Base-by-base conservation (phyloP, 2,113 vertebrate species). In the Pyxicephalus adspersus region DNA sequence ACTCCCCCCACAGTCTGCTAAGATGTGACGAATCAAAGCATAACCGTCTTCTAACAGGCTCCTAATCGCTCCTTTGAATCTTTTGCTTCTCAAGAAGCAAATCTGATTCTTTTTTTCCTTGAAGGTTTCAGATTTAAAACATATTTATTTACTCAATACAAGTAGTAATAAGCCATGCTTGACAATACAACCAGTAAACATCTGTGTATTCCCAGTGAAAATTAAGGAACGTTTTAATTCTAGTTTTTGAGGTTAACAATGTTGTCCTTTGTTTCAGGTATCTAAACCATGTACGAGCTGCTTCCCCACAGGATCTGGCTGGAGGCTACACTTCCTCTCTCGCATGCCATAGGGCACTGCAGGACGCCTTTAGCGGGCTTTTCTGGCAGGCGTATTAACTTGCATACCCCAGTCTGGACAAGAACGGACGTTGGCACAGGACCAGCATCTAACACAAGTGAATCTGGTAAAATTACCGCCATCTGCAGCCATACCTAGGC, bases 291-390 rank as follows among this genome's bases (percentile, higher is more conserved):
- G 97, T 99, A 20, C 93, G 96, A 86, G 91, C 94, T 0, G 91
- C 96, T 76, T 91, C 95, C 55, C 94, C 92, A 1, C 96, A 97
- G 91, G 97, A 99, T 86, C 90, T 96, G 16, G 97, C 97, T 11
- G 98, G 98, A 83, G 98, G 98, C 84, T 99, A 99, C 87, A 86
- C 90, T 28, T 96, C 98, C 34, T 95, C 93, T 34, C 91, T 98
- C 18, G 98, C 97, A 0, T 99, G 98, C 91, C 92, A 97, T 88
- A 91, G 97, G 82, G 98, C 97, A 16, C 83, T 99, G 23, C 96
- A 99, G 89, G 98, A 99, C 71, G 96, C 98, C 0, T 96, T 99
- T 94, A 98, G 96, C 31, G 96, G 97, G 8, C 93, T 99, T 64
- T 96, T 98, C 85, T 95, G 93, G 92, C 87, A 91, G 82, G 87